Evolutionary conservation across 2,888 invertebrate species (phyloP), one percentile per base, ranked within the genome.

Genomic region (Cheilosia urbana): DNA sequence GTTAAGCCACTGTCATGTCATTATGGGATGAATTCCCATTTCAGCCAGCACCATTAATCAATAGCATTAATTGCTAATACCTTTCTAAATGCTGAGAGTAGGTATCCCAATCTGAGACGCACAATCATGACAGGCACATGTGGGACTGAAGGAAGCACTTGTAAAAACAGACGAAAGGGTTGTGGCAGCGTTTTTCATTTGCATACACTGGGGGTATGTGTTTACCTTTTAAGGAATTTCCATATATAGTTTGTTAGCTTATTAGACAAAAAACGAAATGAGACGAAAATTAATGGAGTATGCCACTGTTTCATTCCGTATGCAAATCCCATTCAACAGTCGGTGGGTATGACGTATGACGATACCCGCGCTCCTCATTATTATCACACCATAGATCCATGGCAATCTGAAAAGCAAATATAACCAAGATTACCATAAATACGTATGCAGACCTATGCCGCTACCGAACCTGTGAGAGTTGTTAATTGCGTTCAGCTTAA

Each of bases 261-360:
- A 84, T 84, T 75, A 84, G 60, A 78, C 24, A 51, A 51, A 15
- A 76, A 63, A 30, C 9, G 30, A 30, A 63, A 63, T 17, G 58
- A 77, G 76, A 85, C 76, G 85, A 81, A 85, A 85, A 85, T 85
- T 85, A 85, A 85, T 85, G 85, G 85, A 81, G 85, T 81, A 81
- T 73, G 83, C 72, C 62, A 81, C 7, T 80, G 75, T 71, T 75
- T 73, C 78, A 68, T 79, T 79, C 13, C 71, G 30, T 76, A 84
- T 84, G 83, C 75, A 84, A 84, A 84, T 79, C 66, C 47, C 24
- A 34, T 66, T 62, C 34, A 21, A 42, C 34, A 27, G 42, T 1
- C 30, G 58, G 72, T 60, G n/a, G 45, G 66, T 40, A 66, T 62
- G 75, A n/a, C n/a, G n/a, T n/a, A n/a, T n/a, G n/a, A n/a, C n/a